These are phyloP conservation scores for Leptinotarsa tumamoca DNA, from an alignment of 2,888 invertebrate species.

Conservation along the genomic window DNA sequence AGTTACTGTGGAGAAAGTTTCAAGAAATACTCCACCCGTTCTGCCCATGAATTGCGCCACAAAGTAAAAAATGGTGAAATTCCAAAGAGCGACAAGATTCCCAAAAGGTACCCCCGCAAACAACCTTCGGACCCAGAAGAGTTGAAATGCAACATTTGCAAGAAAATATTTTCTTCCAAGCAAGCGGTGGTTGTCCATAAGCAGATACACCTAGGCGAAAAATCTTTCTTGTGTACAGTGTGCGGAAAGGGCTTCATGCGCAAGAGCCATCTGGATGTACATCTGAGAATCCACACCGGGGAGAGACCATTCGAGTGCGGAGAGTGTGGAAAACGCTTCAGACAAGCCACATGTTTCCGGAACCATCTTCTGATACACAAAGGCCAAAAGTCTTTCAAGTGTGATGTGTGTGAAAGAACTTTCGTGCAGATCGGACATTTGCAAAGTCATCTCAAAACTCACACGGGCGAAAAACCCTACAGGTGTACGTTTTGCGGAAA, in stretches of 20 bases:
- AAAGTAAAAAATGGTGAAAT: conserved; percentile 44
- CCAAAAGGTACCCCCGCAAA: conserved; percentile 39
- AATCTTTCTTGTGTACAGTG: conserved; percentile 42
- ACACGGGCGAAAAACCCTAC: conserved; percentile 44
- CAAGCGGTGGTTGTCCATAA: conserved; percentile 39
- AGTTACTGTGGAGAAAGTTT: conserved; percentile 42
- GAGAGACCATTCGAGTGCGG: conserved; percentile 42
- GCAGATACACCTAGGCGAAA: conserved; percentile 44
- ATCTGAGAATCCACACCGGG: conserved; percentile 42
- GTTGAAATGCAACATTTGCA: conserved; percentile 37
- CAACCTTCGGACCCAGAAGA: conserved; percentile 30
- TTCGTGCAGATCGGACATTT: conserved; percentile 43
- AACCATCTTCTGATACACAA: conserved; percentile 44
- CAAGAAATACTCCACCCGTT: conserved; percentile 44
- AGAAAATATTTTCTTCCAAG: conserved; percentile 41
- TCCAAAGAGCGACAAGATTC: conserved; percentile 34
- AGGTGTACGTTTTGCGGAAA: conserved; percentile 42
- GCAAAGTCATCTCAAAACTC: conserved; percentile 42
- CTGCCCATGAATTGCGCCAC: conserved; percentile 43
- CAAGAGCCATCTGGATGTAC: conserved; percentile 44
- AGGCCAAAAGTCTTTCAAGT: conserved; percentile 42
- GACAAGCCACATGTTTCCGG: conserved; percentile 37
- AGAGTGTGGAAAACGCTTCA: conserved; percentile 42
- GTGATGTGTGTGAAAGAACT: conserved; percentile 38
- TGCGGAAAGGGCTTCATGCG: conserved; percentile 44